Conservation (phyloP, 2,888 invertebrate species). For the Trisateles emortualis region DNA sequence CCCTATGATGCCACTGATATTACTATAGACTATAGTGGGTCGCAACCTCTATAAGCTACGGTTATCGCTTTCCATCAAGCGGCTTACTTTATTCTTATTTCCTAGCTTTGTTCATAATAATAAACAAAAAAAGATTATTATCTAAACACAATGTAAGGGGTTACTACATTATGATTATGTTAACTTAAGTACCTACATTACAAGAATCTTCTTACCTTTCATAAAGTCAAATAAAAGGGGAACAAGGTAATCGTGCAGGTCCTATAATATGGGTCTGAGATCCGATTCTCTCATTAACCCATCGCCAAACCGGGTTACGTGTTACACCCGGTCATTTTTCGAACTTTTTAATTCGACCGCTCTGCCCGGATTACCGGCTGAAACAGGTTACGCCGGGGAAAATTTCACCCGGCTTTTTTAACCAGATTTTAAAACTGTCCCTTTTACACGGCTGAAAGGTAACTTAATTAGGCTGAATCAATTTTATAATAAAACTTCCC, state of each 20-base stretch:
- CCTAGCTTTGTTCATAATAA: no score
- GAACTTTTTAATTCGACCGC: conserved; percentile 59
- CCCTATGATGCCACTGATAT: no score
- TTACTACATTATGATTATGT: no score
- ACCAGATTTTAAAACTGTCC: conserved; percentile 55
- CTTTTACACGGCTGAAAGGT: conserved; percentile 53
- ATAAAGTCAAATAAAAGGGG: not conserved
- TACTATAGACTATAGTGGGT: no score
- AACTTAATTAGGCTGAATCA: conserved; percentile 52
- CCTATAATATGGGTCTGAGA: conserved; percentile 23
- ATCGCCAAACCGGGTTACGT: conserved; percentile 47
- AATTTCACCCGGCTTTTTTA: conserved; percentile 45
- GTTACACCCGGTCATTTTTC: conserved; percentile 57
- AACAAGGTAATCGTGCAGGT: conserved; percentile 1
- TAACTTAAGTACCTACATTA: no score
- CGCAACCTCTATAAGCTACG: no score
- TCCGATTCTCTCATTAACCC: conserved; percentile 46
- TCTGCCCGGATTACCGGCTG: conserved; percentile 54
- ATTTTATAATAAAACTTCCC: conserved; percentile 24
- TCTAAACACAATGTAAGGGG: no score
- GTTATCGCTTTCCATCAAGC: no score
- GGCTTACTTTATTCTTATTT: no score
- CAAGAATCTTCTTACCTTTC: not conserved
- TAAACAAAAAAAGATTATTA: no score
- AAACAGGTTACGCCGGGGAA: conserved; percentile 48